These are phyloP conservation scores for Leptopterna dolabrata DNA, from an alignment of 2,888 invertebrate species.

Conservation along the genomic window DNA sequence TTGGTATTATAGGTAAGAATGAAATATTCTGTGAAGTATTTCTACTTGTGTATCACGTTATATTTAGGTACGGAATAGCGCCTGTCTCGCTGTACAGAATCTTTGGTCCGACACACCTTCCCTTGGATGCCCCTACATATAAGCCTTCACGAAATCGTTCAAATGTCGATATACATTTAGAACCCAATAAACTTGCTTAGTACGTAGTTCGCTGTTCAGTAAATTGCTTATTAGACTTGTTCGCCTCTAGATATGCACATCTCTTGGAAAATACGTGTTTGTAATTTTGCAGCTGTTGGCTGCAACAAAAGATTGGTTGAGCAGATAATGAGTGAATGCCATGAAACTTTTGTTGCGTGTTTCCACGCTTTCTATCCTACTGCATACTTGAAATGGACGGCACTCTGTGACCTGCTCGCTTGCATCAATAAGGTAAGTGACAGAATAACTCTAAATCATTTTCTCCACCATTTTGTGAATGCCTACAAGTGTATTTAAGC, in stretches of 20 bases:
- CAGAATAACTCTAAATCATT: background rate
- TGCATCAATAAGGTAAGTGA: slow-evolving; percentile 75
- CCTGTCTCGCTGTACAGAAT: no score
- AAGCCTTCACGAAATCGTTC: no score
- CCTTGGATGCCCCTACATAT: no score
- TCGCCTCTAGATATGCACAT: no score
- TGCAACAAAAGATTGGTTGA: slow-evolving; percentile 70
- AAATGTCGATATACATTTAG: no score
- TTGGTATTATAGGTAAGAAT: slow-evolving; percentile 54
- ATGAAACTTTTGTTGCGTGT: slow-evolving; percentile 89
- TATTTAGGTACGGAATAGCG: no score
- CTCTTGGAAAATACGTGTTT: background rate
- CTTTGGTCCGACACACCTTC: no score
- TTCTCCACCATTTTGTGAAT: background rate
- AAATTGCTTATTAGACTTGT: no score
- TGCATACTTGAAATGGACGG: slow-evolving; percentile 91
- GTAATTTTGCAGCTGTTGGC: slow-evolving; percentile 53
- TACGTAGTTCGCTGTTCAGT: no score
- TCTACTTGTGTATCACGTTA: no score
- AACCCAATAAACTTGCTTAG: no score
- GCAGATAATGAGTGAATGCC: slow-evolving; percentile 88
- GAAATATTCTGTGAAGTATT: no score
- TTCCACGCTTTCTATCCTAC: slow-evolving; percentile 98
- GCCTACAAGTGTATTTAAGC: background rate
- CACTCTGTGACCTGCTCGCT: slow-evolving; percentile 84